phyloP scores from a whole-genome alignment of 2,888 invertebrate species.

The Oligia fasciuncula region DNA sequence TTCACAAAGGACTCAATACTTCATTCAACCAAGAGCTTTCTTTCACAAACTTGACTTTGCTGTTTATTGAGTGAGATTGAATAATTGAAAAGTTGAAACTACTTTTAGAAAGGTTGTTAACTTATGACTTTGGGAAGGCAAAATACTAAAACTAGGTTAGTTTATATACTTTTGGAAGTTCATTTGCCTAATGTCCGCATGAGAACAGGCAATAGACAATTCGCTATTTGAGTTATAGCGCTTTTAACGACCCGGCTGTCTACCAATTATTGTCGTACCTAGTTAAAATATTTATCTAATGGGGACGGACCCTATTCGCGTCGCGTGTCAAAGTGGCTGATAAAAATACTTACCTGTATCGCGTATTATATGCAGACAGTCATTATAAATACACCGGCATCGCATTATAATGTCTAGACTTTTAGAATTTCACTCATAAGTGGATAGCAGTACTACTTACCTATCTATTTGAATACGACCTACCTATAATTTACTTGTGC shows the following conservation, averaged over 20 bases:
- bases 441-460: background rate
- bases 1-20: background rate
- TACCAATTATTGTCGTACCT: slow-evolving; percentile 18
- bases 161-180: slow-evolving; percentile 9
- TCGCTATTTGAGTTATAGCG: slow-evolving; percentile 12
- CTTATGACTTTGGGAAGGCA: slow-evolving; percentile 44
- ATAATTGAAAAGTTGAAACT: slow-evolving; percentile 35
- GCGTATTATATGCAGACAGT: slow-evolving; percentile 43
- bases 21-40: background rate
- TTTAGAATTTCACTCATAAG: slow-evolving; percentile 35
- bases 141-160: slow-evolving; percentile 30
- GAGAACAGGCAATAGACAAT: slow-evolving; percentile 25
- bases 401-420: slow-evolving; percentile 33
- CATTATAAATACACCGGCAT: slow-evolving; percentile 44
- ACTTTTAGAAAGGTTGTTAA: slow-evolving; percentile 34
- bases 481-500: background rate
- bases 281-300: slow-evolving; percentile 31
- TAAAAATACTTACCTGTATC: slow-evolving; percentile 44
- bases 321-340: slow-evolving; percentile 50
- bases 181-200: slow-evolving; percentile 19
- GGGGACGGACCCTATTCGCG: slow-evolving; percentile 38
- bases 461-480: background rate
- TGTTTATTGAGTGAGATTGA: slow-evolving; percentile 8
- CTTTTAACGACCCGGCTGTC: slow-evolving; percentile 27
- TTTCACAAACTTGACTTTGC: background rate